These are phyloP conservation scores for Xiphydria camelus DNA, from an alignment of 2,888 invertebrate species.

Conservation along the genomic window DNA sequence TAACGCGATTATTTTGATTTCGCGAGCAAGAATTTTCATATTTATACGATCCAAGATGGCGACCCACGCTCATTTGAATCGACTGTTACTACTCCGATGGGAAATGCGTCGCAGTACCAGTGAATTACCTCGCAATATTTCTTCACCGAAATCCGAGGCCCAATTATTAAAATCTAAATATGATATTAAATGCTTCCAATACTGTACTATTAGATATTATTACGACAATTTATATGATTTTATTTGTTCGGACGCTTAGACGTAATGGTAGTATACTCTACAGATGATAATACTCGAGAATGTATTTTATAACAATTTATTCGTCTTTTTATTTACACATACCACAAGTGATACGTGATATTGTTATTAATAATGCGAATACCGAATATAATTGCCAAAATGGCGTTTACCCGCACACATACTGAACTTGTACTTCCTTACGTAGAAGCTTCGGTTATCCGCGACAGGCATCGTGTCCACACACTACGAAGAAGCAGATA, in stretches of 20 bases:
- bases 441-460: constrained; percentile 57
- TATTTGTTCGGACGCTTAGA: constrained; percentile 45
- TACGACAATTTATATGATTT: constrained; percentile 50
- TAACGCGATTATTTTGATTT: too few relatives aligned
- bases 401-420: constrained; percentile 24
- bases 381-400: constrained; percentile 17
- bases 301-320: constrained; percentile 59
- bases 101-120: too few relatives aligned
- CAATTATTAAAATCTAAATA: constrained; percentile 35
- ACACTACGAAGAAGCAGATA: constrained; percentile 42
- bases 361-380: constrained; percentile 47
- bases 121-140: constrained; percentile 19
- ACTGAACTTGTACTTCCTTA: constrained; percentile 44
- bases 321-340: constrained; percentile 56
- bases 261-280: constrained; percentile 37
- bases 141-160: constrained; percentile 20
- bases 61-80: too few relatives aligned
- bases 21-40: too few relatives aligned
- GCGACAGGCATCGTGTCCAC: constrained; percentile 57
- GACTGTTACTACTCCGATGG: too few relatives aligned
- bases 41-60: too few relatives aligned
- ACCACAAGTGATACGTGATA: constrained; percentile 57
- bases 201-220: constrained; percentile 48
- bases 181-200: constrained; percentile 56
- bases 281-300: constrained; percentile 54